Evolutionary conservation across 2,797 vertebrate species (phyloP), one percentile per base, ranked within the genome.

Genomic region (Ctenopoma kingsleyae): DNA sequence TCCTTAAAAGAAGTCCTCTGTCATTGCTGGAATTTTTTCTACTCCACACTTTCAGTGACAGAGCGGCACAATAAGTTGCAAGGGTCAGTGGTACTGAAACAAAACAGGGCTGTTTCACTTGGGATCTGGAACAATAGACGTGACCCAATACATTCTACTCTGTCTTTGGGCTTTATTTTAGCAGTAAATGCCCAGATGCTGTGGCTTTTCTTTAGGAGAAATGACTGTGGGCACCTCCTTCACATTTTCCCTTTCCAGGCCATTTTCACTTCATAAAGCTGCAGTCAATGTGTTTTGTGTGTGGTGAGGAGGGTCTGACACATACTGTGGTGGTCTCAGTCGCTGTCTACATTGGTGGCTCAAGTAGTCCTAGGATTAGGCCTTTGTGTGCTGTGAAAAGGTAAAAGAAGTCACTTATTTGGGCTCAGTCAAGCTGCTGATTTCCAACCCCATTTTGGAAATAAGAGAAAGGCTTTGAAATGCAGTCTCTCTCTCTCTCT

Each of bases 381-480:
- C 92, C 92, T 97, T 98, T 99, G 96, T 98, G 94, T 85, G 85
- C 64, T 55, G 83, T 96, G 96, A 98, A 97, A 97, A 97, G 95
- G 94, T 96, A 95, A 96, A 96, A 97, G 96, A 98, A 98, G 98
- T 98, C 97, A 98, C 95, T 97, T 98, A 97, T 98, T 97, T 96
- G 96, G 96, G 95, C 94, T 97, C 96, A 96, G 96, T 96, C 94
- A 96, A 97, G 97, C 96, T 96, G 96, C 91, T 97, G 95, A 95
- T 96, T 97, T 96, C 94, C 89, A 91, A 90, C 83, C 90, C 91
- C 88, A 82, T 92, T 93, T 91, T 92, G 90, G 92, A 93, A 94
- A 93, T 92, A 89, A 93, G 91, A 93, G 90, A 93, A 96, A 95
- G 93, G 93, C 94, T 96, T 96, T 95, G 95, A 94, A 95, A 95